A percentile compares a stretch with the other conserved stretches of the same genome.
Evolutionary conservation across 2,113 vertebrate genomes (phyloP).

Genomic region (Poeciliopsis turrubarensis): DNA sequence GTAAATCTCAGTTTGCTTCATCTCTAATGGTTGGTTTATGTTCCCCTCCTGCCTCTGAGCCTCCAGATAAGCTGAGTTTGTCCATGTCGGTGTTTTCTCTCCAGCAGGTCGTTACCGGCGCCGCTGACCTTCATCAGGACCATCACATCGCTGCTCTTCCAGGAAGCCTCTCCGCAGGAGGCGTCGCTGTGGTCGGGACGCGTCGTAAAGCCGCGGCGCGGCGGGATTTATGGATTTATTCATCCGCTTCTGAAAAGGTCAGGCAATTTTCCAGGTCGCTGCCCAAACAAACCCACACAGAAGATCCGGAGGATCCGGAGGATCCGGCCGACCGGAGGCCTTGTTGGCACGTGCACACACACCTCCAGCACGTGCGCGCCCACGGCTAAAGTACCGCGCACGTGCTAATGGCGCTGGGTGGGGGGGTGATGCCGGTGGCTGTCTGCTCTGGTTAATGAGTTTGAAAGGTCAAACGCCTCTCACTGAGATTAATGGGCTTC

Average conservation of each 20-base stretch:
- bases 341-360: constrained; percentile 53
- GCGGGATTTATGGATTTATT: constrained; percentile 80
- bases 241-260: constrained; percentile 78
- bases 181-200: constrained; percentile 39
- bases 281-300: constrained; percentile 67
- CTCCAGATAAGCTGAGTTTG: constrained; percentile 10
- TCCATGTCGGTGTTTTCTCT: constrained; percentile 52
- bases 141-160: constrained; percentile 67
- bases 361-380: constrained; percentile 4
- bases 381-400: neutral
- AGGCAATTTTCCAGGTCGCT: constrained; percentile 79
- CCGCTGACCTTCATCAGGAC: constrained; percentile 40
- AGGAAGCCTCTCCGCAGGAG: constrained; percentile 46
- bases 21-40: neutral
- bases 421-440: constrained; percentile 5
- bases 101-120: constrained; percentile 42
- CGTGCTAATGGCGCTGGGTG: constrained; percentile 1
- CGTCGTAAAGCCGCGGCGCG: constrained; percentile 54
- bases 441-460: constrained; percentile 76
- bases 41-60: neutral
- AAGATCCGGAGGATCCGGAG: neutral
- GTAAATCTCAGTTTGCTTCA: no score
- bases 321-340: constrained; percentile 3
- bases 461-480: constrained; percentile 81
- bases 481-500: constrained; percentile 77